Percentiles rank a stretch among this genome's conserved stretches.
These are phyloP conservation scores for Chaenogobius annularis DNA, from an alignment of 2,113 vertebrate species.

Conservation along the genomic window DNA sequence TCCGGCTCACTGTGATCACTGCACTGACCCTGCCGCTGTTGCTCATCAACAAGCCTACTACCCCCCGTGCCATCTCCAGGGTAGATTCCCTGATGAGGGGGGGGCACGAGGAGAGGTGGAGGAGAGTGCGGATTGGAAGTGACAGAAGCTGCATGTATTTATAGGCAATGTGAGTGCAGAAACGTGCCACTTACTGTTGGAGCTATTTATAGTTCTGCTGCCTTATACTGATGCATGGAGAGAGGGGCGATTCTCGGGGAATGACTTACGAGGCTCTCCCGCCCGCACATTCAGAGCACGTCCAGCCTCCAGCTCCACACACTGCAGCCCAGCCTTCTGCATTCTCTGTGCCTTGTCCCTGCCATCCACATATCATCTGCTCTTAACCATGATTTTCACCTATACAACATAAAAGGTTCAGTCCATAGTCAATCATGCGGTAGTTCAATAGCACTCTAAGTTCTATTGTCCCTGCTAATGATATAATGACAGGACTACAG, in stretches of 20 bases:
- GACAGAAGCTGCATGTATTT: conserved; percentile 74
- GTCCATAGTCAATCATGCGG: conserved; percentile 22
- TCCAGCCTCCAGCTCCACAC: conserved; percentile 24
- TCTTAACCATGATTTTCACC: conserved; percentile 12
- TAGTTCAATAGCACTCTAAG: background rate
- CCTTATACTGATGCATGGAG: conserved; percentile 65
- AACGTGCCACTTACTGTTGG: conserved; percentile 62
- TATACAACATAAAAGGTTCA: conserved; percentile 14
- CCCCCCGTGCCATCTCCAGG: conserved; percentile 32
- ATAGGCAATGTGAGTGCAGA: conserved; percentile 63
- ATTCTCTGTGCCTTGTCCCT: conserved; percentile 2
- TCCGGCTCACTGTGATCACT: conserved; percentile 24
- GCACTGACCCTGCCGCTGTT: conserved; percentile 18
- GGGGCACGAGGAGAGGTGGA: conserved; percentile 24
- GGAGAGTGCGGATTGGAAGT: conserved; percentile 48
- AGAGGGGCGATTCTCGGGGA: conserved; percentile 55
- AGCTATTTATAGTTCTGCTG: conserved; percentile 67
- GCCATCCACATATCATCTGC: conserved; percentile 18
- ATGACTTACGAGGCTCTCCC: conserved; percentile 59
- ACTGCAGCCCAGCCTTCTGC: conserved; percentile 32
- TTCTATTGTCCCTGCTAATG: background rate
- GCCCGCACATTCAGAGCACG: conserved; percentile 41
- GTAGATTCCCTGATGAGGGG: conserved; percentile 56
- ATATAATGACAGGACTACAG: background rate
- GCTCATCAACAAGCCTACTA: conserved; percentile 40